Percentiles rank a stretch among this genome's conserved stretches.
These are phyloP conservation scores for Calonectris borealis DNA, from an alignment of 2,113 vertebrate genomes.

Conservation along the genomic window DNA sequence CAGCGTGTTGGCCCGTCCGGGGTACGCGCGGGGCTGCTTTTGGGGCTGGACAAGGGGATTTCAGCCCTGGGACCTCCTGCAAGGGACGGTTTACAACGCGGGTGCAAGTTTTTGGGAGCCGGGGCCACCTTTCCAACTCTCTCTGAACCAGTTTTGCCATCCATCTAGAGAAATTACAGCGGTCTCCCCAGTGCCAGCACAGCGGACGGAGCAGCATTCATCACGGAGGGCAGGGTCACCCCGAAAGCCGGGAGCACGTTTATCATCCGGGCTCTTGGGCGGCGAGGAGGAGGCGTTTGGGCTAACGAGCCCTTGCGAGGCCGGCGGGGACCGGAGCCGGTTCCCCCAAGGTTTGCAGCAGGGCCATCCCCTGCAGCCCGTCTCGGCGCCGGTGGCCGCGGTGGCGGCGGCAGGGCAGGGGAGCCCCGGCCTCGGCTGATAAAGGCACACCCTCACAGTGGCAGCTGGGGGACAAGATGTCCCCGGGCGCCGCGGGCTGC, in stretches of 20 bases:
- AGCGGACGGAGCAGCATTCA: constrained; percentile 58
- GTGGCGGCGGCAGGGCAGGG: background rate
- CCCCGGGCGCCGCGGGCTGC: background rate
- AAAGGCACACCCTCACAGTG: background rate
- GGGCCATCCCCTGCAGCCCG: background rate
- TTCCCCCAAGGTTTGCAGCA: background rate
- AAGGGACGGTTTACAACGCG: no score
- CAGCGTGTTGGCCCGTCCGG: accelerated
- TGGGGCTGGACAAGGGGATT: background rate
- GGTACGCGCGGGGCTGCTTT: accelerated
- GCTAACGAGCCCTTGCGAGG: constrained; percentile 29
- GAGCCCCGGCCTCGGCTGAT: background rate
- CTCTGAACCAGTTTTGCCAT: background rate
- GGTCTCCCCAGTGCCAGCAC: background rate
- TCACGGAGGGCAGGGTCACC: constrained; percentile 37
- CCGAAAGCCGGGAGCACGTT: constrained; percentile 20
- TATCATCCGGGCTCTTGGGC: constrained; percentile 32
- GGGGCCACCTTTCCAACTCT: background rate
- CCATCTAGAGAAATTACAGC: background rate
- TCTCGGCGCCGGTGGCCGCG: background rate
- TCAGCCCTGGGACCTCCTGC: background rate
- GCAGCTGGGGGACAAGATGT: constrained; percentile 10
- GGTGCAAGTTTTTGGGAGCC: no score
- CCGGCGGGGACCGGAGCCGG: accelerated
- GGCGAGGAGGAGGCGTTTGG: constrained; percentile 4